Evolutionary conservation across 2,113 vertebrate genomes (phyloP).

Genomic region (Typhlomys cinereus): DNA sequence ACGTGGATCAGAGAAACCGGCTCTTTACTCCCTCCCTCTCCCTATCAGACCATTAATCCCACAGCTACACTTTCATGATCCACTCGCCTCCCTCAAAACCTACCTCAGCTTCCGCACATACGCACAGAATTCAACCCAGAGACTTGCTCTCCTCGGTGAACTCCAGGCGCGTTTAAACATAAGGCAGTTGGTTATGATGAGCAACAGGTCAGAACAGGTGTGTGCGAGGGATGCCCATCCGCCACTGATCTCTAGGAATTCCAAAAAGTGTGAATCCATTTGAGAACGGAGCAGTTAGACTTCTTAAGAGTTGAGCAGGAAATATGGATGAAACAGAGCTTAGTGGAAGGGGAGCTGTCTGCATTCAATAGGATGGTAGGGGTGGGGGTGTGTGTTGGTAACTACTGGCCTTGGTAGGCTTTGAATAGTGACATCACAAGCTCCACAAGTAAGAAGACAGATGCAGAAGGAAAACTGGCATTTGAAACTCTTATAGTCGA

Average conservation of each 20-base stretch:
- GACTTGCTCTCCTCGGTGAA: background rate
- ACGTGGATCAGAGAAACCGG: background rate
- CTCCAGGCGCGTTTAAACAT: background rate
- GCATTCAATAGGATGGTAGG: background rate
- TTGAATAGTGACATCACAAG: background rate
- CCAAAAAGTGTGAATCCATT: background rate
- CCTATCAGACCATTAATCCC: background rate
- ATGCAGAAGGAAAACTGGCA: constrained; percentile 2
- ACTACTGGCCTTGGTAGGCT: background rate
- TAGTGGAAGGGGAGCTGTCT: background rate
- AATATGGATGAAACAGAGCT: too few relatives aligned
- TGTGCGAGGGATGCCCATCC: background rate
- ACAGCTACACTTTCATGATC: background rate
- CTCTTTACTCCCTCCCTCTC: background rate
- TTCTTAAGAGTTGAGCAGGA: background rate
- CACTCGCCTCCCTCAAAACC: background rate
- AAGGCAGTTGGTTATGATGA: background rate
- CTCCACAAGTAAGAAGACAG: background rate
- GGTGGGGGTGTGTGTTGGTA: background rate
- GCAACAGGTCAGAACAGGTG: background rate
- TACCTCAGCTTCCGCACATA: background rate
- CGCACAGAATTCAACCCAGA: background rate
- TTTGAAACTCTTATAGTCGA: background rate
- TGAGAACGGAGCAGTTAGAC: background rate
- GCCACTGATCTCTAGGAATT: background rate